Conservation (phyloP, 2,888 invertebrate genomes). For the Drosophila percnosoma region DNA sequence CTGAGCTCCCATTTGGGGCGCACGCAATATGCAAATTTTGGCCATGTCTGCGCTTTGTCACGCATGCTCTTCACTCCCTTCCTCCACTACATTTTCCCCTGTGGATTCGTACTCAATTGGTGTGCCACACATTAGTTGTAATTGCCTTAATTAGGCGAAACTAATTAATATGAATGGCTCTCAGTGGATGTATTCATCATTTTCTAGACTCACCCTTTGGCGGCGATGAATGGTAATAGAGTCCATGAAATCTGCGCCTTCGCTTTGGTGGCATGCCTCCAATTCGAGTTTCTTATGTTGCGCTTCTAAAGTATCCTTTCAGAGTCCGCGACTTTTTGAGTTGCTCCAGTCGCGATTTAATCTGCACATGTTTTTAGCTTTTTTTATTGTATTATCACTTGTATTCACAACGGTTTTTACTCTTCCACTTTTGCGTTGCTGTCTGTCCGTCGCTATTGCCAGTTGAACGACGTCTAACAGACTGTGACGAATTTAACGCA, state of each 20-base stretch:
- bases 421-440: slow-evolving; percentile 1
- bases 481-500: slow-evolving; percentile 23
- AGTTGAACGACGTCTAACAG: slow-evolving; percentile 70
- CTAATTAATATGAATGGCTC: slow-evolving; percentile 56
- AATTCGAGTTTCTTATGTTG: slow-evolving; percentile 6
- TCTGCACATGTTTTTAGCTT: slow-evolving; percentile 37
- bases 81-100: not conserved
- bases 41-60: slow-evolving; percentile 61
- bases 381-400: not conserved
- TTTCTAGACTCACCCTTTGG: slow-evolving; percentile 83
- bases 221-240: slow-evolving; percentile 85
- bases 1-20: slow-evolving; percentile 43
- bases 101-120: slow-evolving; percentile 40
- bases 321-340: slow-evolving; percentile 65
- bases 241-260: slow-evolving; percentile 83
- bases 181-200: slow-evolving; percentile 32
- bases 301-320: slow-evolving; percentile 1
- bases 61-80: slow-evolving; percentile 30
- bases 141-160: slow-evolving; percentile 67
- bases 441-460: slow-evolving; percentile 51
- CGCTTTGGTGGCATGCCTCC: slow-evolving; percentile 83
- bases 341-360: slow-evolving; percentile 59
- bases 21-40: slow-evolving; percentile 77
- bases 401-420: not conserved
- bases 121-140: slow-evolving; percentile 49